These are phyloP conservation scores for Mnemiopsis leidyi DNA, from an alignment of 37 sponge, comb jelly and placozoan genomes.

Conservation along the genomic window DNA sequence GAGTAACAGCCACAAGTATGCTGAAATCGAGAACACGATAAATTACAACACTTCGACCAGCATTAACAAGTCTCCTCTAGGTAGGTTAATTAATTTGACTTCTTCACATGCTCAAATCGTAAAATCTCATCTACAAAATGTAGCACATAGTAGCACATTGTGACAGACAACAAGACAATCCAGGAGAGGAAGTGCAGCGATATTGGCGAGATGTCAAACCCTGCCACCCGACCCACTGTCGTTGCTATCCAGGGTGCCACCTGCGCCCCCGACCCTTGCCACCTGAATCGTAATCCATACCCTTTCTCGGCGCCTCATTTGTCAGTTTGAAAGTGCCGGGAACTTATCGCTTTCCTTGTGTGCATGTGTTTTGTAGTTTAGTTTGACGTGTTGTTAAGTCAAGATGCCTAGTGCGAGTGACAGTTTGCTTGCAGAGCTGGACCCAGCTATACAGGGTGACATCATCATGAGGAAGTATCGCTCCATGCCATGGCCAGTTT, in stretches of 20 bases:
- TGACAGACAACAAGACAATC: no score
- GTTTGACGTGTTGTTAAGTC: neutral
- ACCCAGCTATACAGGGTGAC: slow-evolving; percentile 16
- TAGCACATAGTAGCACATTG: no score
- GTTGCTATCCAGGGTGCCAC: slow-evolving; percentile 11
- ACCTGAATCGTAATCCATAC: neutral
- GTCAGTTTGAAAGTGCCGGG: slow-evolving; percentile 6
- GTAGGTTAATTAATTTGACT: slow-evolving; percentile 21
- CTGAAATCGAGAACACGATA: slow-evolving; percentile 1
- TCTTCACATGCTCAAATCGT: no score
- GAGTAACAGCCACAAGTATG: neutral
- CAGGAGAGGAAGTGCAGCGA: neutral
- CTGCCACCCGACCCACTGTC: neutral
- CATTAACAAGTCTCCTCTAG: slow-evolving; percentile 32
- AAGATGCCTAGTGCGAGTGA: slow-evolving; percentile 37
- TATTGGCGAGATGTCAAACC: neutral
- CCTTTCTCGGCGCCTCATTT: neutral
- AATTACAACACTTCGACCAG: slow-evolving; percentile 16
- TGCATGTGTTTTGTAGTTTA: neutral
- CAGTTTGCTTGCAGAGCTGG: slow-evolving; percentile 34
- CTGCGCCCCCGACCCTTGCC: neutral
- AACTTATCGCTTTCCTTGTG: neutral
- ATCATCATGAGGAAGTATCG: slow-evolving; percentile 60
- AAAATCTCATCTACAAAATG: no score
- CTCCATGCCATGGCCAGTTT: slow-evolving; percentile 25